These are phyloP conservation scores for Nothocercus julius DNA, from an alignment of 2,113 vertebrate species.

Conservation along the genomic window DNA sequence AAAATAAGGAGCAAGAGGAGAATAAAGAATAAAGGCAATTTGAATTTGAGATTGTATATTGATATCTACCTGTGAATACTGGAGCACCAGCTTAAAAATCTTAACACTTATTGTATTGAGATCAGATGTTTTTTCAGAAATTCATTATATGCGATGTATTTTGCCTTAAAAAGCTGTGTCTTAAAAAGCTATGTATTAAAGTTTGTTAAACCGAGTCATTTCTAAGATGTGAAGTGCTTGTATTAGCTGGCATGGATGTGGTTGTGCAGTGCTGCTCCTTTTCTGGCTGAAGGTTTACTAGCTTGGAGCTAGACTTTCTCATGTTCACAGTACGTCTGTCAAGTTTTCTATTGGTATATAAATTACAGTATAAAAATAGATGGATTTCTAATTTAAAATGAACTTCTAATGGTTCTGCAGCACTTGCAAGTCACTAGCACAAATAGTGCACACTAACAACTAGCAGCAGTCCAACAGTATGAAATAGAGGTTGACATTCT, in stretches of 20 bases:
- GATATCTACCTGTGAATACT: not conserved
- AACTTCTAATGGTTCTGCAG: not conserved
- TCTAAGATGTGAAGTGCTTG: constrained; percentile 22
- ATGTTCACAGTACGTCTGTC: not conserved
- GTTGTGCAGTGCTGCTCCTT: constrained; percentile 5
- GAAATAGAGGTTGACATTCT: not conserved
- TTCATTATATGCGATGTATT: not conserved
- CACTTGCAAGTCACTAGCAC: constrained; percentile 8
- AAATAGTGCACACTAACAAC: not conserved
- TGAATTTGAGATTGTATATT: not conserved
- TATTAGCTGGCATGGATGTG: constrained; percentile 16
- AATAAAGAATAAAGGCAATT: not conserved
- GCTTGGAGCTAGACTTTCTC: not conserved
- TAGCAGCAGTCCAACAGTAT: not conserved
- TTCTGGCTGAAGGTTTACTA: not conserved
- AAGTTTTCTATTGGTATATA: not conserved
- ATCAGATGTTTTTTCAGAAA: not conserved
- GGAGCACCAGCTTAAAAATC: not conserved
- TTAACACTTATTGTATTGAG: not conserved
- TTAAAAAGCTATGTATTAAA: not conserved
- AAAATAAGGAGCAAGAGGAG: constrained; percentile 5
- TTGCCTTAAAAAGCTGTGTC: not conserved
- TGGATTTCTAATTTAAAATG: not conserved
- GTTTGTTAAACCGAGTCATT: not conserved
- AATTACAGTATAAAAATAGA: not conserved